Conservation (phyloP, 2,888 invertebrate genomes). For the Ectemnius lituratus region DNA sequence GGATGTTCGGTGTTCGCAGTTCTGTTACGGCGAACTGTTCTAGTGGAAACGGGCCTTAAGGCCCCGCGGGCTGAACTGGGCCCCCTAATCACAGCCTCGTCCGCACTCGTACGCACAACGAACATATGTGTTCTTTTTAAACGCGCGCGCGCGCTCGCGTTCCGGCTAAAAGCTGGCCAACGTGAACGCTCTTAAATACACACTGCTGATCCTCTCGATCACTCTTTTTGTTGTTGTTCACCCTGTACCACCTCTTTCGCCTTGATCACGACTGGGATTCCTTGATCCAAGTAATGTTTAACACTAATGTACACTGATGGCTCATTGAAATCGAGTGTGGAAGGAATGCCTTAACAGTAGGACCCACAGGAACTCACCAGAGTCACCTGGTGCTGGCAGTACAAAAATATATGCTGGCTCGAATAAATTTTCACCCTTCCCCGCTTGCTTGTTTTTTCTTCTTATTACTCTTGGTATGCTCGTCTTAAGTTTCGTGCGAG, state of each 20-base stretch:
- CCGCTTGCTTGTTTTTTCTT: neutral
- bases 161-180: slow-evolving; percentile 61
- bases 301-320: too few species aligned
- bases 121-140: slow-evolving; percentile 59
- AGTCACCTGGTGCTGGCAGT: too few species aligned
- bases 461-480: neutral
- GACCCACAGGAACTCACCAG: too few species aligned
- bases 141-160: slow-evolving; percentile 32
- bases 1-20: too few species aligned
- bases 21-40: too few species aligned
- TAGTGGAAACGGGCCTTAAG: too few species aligned
- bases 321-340: too few species aligned
- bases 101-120: slow-evolving; percentile 54
- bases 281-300: too few species aligned
- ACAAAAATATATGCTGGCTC: neutral
- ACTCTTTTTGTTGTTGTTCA: neutral
- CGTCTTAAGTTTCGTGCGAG: neutral
- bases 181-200: slow-evolving; percentile 62
- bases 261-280: too few species aligned
- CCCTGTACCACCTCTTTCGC: neutral
- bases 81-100: slow-evolving; percentile 75
- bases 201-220: slow-evolving; percentile 46
- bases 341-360: too few species aligned
- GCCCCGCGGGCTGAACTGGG: slow-evolving; percentile 62
- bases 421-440: neutral